Conservation (phyloP, 2,113 vertebrate genomes). For the Taxidea taxus region DNA sequence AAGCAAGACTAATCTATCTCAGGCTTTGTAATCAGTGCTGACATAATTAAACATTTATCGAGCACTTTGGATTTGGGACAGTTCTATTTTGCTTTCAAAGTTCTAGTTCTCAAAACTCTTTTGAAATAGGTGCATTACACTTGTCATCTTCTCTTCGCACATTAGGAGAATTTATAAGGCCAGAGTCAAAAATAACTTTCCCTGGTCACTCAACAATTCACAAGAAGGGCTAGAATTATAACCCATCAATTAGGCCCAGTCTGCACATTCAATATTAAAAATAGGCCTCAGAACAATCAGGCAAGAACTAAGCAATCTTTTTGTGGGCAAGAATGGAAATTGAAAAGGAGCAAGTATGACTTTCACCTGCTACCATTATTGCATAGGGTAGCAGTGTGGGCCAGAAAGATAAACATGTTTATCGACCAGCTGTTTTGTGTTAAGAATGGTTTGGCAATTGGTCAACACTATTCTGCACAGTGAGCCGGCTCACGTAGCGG, state of each 20-base stretch:
- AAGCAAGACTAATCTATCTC: conserved; percentile 22
- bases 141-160: background rate
- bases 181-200: background rate
- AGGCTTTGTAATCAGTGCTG: conserved; percentile 38
- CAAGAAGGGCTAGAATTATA: background rate
- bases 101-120: conserved; percentile 18
- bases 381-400: background rate
- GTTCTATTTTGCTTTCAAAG: conserved; percentile 38
- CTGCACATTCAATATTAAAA: background rate
- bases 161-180: background rate
- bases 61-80: background rate
- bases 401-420: background rate
- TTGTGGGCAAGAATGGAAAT: background rate
- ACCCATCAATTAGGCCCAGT: background rate
- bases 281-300: background rate
- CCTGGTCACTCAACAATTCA: background rate
- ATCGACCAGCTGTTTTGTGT: background rate
- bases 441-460: background rate
- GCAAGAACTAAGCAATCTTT: background rate
- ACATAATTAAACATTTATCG: conserved; percentile 54
- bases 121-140: background rate
- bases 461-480: background rate
- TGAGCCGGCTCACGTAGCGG: background rate
- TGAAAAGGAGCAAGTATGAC: background rate
- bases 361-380: background rate